Evolutionary conservation across 2,113 vertebrate species (phyloP).

Genomic region (Drymodes brunneopygia): DNA sequence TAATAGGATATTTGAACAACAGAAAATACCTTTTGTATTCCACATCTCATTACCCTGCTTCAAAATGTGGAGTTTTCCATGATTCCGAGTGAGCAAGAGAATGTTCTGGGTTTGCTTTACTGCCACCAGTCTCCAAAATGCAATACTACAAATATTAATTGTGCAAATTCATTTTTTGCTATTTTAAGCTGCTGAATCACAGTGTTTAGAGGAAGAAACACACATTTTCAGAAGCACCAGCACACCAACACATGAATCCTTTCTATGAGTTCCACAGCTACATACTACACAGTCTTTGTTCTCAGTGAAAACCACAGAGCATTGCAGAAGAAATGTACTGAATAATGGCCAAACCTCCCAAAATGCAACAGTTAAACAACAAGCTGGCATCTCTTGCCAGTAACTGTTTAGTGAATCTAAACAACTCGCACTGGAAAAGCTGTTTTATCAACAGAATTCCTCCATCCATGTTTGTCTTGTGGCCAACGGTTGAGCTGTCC

Average conservation of each 20-base stretch:
- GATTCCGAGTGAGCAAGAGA: background rate
- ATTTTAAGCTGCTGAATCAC: background rate
- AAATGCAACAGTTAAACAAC: background rate
- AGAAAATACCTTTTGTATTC: background rate
- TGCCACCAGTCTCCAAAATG: background rate
- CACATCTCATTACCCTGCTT: background rate
- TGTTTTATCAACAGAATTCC: background rate
- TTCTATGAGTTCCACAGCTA: background rate
- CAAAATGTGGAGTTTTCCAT: background rate
- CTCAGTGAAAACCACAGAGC: background rate
- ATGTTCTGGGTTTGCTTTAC: background rate
- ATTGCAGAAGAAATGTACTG: background rate
- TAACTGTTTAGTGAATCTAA: background rate
- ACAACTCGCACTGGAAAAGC: background rate
- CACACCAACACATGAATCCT: fast-evolving
- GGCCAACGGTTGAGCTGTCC: background rate
- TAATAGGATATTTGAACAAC: background rate
- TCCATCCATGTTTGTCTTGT: background rate
- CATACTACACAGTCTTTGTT: background rate
- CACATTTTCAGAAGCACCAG: background rate
- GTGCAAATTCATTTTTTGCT: background rate
- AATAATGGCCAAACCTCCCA: background rate
- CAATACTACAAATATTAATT: background rate
- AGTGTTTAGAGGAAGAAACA: background rate
- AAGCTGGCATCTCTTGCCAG: background rate